Conservation (phyloP, 2,888 invertebrate genomes). For the Thereva unica region DNA sequence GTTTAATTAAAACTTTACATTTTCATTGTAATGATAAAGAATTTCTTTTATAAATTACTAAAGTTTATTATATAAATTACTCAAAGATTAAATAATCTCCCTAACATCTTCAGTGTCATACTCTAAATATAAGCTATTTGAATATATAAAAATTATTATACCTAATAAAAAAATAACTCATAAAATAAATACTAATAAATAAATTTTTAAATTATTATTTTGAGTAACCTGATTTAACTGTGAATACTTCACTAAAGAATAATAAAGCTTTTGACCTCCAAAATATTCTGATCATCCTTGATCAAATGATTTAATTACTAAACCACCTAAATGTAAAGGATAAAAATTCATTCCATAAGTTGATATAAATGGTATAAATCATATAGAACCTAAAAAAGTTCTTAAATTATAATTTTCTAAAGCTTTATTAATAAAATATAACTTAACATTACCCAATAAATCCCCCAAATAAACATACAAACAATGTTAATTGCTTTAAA, state of each 20-base stretch:
- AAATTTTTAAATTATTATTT: constrained; percentile 61
- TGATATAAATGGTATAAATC: constrained; percentile 62
- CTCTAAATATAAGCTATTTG: too few relatives aligned
- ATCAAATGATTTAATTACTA: constrained; percentile 59
- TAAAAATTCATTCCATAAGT: constrained; percentile 59
- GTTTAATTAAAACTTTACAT: constrained; percentile 66
- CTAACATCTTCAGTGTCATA: too few relatives aligned
- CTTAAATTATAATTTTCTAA: constrained; percentile 55
- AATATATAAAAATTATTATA: background rate
- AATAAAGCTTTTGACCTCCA: constrained; percentile 58
- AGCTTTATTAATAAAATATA: constrained; percentile 58
- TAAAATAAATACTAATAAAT: constrained; percentile 60
- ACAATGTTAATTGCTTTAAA: constrained; percentile 63
- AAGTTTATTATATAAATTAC: constrained; percentile 48
- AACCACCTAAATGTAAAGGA: constrained; percentile 58
- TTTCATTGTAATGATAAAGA: constrained; percentile 65
- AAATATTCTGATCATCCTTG: constrained; percentile 61
- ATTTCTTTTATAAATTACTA: constrained; percentile 48
- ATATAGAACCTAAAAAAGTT: constrained; percentile 58
- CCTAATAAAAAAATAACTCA: constrained; percentile 49
- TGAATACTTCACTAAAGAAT: constrained; percentile 57
- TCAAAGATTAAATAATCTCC: constrained; percentile 41
- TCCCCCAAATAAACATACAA: constrained; percentile 59
- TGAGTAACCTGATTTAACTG: constrained; percentile 57
- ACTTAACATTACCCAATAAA: constrained; percentile 58